phyloP scores from a whole-genome alignment of 1,140 invertebrate species.

The Leptinotarsa lineolata region DNA sequence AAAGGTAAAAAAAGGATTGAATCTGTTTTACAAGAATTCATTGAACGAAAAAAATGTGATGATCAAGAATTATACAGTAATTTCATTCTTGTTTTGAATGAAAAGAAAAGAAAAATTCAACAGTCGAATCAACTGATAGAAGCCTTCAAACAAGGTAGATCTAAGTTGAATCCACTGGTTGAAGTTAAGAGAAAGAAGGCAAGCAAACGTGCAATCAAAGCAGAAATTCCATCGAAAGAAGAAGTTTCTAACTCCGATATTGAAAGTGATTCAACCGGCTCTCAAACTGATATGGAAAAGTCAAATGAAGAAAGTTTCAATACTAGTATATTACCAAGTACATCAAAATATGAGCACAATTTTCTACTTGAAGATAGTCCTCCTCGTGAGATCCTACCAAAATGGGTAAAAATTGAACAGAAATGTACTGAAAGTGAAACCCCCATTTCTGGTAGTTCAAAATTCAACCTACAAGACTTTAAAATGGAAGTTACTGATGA shows the following conservation, averaged over 20 bases:
- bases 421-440: background rate
- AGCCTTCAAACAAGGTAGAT: slow-evolving; percentile 37
- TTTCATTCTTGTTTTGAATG: slow-evolving; percentile 41
- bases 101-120: slow-evolving; percentile 46
- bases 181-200: background rate
- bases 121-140: slow-evolving; percentile 41
- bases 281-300: slow-evolving; percentile 7
- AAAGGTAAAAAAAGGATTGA: slow-evolving; percentile 28
- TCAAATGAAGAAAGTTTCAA: background rate
- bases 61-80: slow-evolving; percentile 36
- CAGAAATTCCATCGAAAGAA: background rate
- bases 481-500: slow-evolving; percentile 9
- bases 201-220: background rate
- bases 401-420: background rate
- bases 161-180: slow-evolving; percentile 31
- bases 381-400: background rate
- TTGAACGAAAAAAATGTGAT: slow-evolving; percentile 36
- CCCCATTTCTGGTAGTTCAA: background rate
- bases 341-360: slow-evolving; percentile 6
- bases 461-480: background rate
- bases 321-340: slow-evolving; percentile 5
- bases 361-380: slow-evolving; percentile 7
- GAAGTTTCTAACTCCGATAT: background rate
- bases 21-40: slow-evolving; percentile 37
- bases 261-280: background rate